Evolutionary conservation across 1,140 invertebrate species (phyloP), one percentile per base, ranked within the genome.

Genomic region (Phenacoccus solenopsis): DNA sequence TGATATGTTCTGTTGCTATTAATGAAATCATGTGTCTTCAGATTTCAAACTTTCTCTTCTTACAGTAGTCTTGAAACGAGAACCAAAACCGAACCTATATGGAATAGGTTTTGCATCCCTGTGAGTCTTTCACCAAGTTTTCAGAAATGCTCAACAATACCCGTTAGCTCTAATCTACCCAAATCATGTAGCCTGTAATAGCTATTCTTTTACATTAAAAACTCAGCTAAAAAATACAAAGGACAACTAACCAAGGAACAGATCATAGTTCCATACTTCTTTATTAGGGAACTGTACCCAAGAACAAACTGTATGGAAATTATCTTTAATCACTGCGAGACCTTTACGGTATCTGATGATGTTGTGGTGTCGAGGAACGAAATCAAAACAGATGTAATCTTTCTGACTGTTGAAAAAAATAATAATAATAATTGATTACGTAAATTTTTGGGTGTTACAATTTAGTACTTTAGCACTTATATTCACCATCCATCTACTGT

Each of bases 301-400:
- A 0, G 93, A 94, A 74, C 93, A 96, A 0, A 95, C 93, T 5
- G 92, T 96, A 72, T 89, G 87, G 75, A 94, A 95, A 76, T 94
- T 86, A 73, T 93, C 90, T 76, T 87, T 90, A 67, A 94, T 95
- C 72, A 94, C 90, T 24, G 93, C 91, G 69, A 93, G 78, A 71
- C 95, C 93, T 79, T 89, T 90, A 73, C 96, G 85, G 78, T 92
- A 98, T 75, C 92, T 84, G 72, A 98, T 97, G 73, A 98, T 85
- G 78, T 97, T 98, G 75, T 98, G 94, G 83, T 98, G 95, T 72
- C 92, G 85, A 0, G 93, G 91, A 12, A 98, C 87, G 78, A 98
- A 96, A 77, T 98, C 94, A 76, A 96, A 97, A 76, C 96, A 98
- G 9, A 98, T 87, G 76, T 92, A 98, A 85, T 98, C 96, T 76